Conservation (phyloP, 1,140 invertebrate species). For the Drosophila elegans region DNA sequence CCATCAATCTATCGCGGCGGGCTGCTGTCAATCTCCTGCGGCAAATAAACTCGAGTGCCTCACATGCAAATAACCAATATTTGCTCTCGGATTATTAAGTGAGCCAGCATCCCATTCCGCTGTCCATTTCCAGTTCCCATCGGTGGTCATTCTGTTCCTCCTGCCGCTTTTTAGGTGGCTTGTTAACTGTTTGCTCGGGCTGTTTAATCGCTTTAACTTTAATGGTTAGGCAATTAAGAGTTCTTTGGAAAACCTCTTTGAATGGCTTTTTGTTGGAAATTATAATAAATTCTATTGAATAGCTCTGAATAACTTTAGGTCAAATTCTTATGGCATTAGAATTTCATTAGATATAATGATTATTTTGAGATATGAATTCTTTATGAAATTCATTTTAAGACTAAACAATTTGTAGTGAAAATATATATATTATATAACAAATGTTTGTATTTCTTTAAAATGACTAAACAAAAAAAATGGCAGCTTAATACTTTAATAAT, state of each 20-base stretch:
- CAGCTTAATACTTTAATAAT: too few species aligned
- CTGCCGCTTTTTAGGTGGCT: slow-evolving; percentile 30
- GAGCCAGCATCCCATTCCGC: slow-evolving; percentile 67
- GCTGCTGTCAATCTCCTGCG: slow-evolving; percentile 80
- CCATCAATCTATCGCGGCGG: slow-evolving; percentile 57
- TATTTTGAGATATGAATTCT: too few species aligned
- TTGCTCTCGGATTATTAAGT: slow-evolving; percentile 80
- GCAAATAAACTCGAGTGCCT: slow-evolving; percentile 80
- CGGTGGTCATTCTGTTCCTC: slow-evolving; percentile 24
- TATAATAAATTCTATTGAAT: slow-evolving; percentile 17
- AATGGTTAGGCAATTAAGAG: slow-evolving; percentile 78
- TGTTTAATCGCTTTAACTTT: slow-evolving; percentile 83
- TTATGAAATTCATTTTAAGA: too few species aligned
- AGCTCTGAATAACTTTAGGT: not conserved
- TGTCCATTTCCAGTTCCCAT: slow-evolving; percentile 38
- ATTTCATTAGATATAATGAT: too few species aligned
- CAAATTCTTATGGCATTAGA: too few species aligned
- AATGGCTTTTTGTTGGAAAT: not conserved
- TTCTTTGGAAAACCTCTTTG: slow-evolving; percentile 35
- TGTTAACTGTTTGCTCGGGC: slow-evolving; percentile 67
- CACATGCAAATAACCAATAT: slow-evolving; percentile 75
- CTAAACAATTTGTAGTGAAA: too few species aligned
- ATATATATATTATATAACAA: too few species aligned
- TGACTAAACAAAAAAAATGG: too few species aligned
- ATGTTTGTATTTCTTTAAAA: too few species aligned